Conservation (phyloP, 2,888 invertebrate genomes). For the Athrips mouffetella region DNA sequence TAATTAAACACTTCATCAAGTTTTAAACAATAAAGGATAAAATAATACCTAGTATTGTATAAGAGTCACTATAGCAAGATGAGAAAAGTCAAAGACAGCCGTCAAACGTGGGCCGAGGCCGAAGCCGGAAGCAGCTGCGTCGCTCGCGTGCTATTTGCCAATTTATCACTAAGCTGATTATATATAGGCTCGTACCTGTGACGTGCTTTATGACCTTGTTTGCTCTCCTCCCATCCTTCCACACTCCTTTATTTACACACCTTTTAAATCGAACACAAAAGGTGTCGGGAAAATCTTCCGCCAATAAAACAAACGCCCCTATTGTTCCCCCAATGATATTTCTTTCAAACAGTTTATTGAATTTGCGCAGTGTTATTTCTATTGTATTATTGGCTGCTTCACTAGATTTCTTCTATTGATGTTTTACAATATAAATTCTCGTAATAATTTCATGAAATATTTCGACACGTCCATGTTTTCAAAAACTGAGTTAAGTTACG, state of each 20-base stretch:
- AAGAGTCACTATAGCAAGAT: too few species aligned
- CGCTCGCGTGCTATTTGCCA: constrained; percentile 76
- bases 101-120: constrained; percentile 15
- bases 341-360: constrained; percentile 5
- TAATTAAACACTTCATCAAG: too few species aligned
- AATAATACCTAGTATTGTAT: too few species aligned
- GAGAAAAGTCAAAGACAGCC: constrained; percentile 11
- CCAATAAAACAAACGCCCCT: constrained; percentile 8
- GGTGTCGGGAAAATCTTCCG: constrained; percentile 20
- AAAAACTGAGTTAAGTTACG: constrained; percentile 1
- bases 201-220: constrained; percentile 73
- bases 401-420: neutral
- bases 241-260: constrained; percentile 61
- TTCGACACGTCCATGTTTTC: neutral
- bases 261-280: constrained; percentile 49
- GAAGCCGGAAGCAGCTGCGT: constrained; percentile 73
- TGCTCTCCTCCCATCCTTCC: constrained; percentile 53
- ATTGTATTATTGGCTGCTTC: constrained; percentile 7
- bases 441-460: neutral
- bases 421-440: neutral
- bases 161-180: constrained; percentile 79
- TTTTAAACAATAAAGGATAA: too few species aligned
- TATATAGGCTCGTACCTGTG: constrained; percentile 71
- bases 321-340: constrained; percentile 9
- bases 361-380: neutral